These are phyloP conservation scores for Drosophila elegans DNA, from an alignment of 1,140 invertebrate genomes.

Conservation along the genomic window DNA sequence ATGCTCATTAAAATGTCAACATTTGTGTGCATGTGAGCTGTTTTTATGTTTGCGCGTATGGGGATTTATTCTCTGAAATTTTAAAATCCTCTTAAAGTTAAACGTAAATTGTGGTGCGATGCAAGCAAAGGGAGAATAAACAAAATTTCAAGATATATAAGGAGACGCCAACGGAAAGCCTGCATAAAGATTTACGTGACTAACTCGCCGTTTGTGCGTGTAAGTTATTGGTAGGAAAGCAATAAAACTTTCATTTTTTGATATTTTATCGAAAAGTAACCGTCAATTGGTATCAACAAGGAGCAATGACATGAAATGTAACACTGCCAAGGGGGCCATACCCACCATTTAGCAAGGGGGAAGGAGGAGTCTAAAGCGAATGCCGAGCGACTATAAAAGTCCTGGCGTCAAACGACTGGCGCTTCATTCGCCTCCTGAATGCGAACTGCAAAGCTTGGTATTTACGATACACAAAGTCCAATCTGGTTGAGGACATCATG, in stretches of 20 bases:
- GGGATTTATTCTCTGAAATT: conserved; percentile 15
- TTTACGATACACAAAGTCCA: conserved; percentile 18
- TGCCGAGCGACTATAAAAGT: conserved; percentile 63
- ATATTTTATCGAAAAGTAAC: conserved; percentile 60
- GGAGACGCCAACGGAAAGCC: conserved; percentile 3
- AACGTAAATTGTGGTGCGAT: conserved; percentile 33
- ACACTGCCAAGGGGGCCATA: conserved; percentile 31
- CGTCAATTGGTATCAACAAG: conserved; percentile 74
- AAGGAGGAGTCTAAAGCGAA: conserved; percentile 2
- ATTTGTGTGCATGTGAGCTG: conserved; percentile 25
- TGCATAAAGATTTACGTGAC: conserved; percentile 28
- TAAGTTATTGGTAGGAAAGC: conserved; percentile 53
- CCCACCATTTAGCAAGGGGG: conserved; percentile 14
- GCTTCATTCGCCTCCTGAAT: conserved; percentile 59
- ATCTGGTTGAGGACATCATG: conserved; percentile 14
- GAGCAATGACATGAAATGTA: conserved; percentile 77
- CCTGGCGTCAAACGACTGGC: conserved; percentile 16
- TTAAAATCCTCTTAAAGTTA: conserved; percentile 42
- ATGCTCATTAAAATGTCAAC: conserved; percentile 51
- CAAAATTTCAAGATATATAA: conserved; percentile 1
- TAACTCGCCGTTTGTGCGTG: conserved; percentile 59
- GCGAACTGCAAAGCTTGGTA: conserved; percentile 20
- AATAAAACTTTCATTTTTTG: conserved; percentile 65
- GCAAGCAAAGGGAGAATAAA: conserved; percentile 3
- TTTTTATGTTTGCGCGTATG: neutral